A percentile compares a stretch with the other conserved stretches of the same genome.
These are phyloP conservation scores for Anodontia alba DNA, from an alignment of 2,888 invertebrate genomes.

Conservation along the genomic window DNA sequence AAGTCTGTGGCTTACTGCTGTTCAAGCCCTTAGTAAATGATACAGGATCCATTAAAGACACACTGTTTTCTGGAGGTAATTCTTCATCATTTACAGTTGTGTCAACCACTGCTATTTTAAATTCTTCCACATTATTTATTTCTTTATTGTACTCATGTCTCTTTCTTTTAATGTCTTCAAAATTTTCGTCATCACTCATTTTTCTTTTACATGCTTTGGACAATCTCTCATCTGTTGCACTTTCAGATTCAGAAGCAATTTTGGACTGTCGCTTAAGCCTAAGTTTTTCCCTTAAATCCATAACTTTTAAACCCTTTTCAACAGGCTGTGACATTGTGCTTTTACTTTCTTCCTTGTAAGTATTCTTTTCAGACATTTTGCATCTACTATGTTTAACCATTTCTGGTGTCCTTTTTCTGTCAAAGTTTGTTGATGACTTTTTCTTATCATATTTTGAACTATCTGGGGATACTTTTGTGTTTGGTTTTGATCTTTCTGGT, in stretches of 20 bases:
- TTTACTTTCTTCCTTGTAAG: background rate
- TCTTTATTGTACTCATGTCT: background rate
- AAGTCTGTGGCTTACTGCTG: background rate
- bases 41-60: too few species aligned
- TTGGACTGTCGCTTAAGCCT: constrained; percentile 20
- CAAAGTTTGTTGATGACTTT: too few species aligned
- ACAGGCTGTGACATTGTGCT: background rate
- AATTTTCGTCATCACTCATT: background rate
- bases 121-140: background rate
- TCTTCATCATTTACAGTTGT: background rate
- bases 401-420: background rate
- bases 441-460: too few species aligned
- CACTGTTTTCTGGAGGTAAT: background rate
- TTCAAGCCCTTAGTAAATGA: too few species aligned
- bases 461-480: background rate
- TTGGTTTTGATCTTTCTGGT: background rate
- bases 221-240: background rate
- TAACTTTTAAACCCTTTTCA: constrained; percentile 2
- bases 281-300: constrained; percentile 46
- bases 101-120: too few species aligned
- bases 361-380: too few species aligned
- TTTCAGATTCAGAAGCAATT: background rate
- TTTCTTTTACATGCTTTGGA: background rate
- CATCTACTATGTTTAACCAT: too few species aligned
- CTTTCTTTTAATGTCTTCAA: background rate